Conservation (phyloP, 2,113 vertebrate genomes). For the Serinus canaria region DNA sequence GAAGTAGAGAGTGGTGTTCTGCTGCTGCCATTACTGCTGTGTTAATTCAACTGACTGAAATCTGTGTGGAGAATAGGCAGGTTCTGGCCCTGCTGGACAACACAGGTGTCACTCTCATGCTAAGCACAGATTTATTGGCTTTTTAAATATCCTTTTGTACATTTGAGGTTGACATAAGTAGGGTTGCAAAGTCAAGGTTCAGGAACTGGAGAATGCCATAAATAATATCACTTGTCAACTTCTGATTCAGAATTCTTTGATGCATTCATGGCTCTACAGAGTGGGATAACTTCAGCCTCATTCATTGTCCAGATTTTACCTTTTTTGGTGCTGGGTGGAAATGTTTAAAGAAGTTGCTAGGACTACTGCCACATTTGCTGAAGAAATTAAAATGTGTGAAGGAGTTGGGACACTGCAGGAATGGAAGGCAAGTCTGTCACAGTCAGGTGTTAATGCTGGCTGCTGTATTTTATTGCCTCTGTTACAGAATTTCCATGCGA, state of each 20-base stretch:
- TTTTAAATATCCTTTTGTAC: neutral
- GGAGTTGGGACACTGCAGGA: fast-evolving
- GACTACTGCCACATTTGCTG: neutral
- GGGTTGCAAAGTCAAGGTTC: neutral
- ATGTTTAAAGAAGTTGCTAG: neutral
- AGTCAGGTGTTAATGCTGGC: neutral
- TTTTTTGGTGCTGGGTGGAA: neutral
- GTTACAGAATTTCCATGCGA: neutral
- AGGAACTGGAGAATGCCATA: neutral
- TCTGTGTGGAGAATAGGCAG: neutral
- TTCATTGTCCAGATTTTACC: neutral
- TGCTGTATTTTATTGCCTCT: neutral
- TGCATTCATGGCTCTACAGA: neutral
- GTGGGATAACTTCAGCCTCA: neutral
- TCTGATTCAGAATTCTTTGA: neutral
- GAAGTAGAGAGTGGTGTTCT: neutral
- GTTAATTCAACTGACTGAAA: neutral
- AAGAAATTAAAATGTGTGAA: neutral
- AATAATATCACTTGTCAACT: neutral
- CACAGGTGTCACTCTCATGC: neutral
- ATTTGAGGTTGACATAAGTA: neutral
- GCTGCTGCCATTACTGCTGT: neutral
- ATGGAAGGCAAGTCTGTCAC: neutral
- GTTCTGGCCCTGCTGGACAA: neutral
- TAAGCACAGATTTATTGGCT: neutral